A percentile compares a stretch with the other conserved stretches of the same genome.
Conservation (phyloP, 2,888 invertebrate genomes). For the Drosophila niveifrons region DNA sequence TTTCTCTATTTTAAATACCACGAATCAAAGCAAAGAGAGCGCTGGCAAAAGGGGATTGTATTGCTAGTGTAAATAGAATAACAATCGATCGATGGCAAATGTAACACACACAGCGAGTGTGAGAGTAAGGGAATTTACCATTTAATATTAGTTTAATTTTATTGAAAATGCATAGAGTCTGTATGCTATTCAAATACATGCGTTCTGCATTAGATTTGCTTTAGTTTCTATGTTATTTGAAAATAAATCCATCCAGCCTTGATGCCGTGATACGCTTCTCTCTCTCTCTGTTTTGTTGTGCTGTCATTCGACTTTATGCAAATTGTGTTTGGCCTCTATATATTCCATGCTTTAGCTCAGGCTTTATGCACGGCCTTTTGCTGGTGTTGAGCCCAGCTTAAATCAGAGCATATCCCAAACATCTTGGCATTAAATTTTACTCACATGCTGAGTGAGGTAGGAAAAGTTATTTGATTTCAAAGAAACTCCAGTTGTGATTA, state of each 20-base stretch:
- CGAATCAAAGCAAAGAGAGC: background rate
- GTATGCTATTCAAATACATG: background rate
- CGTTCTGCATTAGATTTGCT: slow-evolving; percentile 3
- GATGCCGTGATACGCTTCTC: slow-evolving; percentile 1
- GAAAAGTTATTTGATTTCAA: background rate
- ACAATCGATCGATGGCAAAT: background rate
- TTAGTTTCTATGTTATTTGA: slow-evolving; percentile 5
- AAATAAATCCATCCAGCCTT: slow-evolving; percentile 2
- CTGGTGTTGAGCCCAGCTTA: background rate
- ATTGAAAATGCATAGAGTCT: slow-evolving; percentile 15
- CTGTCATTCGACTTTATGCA: slow-evolving; percentile 12
- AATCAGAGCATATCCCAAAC: background rate
- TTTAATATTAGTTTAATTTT: slow-evolving; percentile 26
- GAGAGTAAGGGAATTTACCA: background rate
- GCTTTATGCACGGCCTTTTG: background rate
- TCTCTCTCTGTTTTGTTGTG: background rate
- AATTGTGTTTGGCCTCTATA: slow-evolving; percentile 2
- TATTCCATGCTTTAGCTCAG: background rate
- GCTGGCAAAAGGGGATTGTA: background rate
- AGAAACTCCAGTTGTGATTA: background rate
- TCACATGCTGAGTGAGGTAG: background rate
- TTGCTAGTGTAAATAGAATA: slow-evolving; percentile 18
- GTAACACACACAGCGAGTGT: background rate
- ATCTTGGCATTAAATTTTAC: background rate
- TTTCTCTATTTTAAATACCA: slow-evolving; percentile 23